These are phyloP conservation scores for Centropus unirufus DNA, from an alignment of 2,113 vertebrate species.

Conservation along the genomic window DNA sequence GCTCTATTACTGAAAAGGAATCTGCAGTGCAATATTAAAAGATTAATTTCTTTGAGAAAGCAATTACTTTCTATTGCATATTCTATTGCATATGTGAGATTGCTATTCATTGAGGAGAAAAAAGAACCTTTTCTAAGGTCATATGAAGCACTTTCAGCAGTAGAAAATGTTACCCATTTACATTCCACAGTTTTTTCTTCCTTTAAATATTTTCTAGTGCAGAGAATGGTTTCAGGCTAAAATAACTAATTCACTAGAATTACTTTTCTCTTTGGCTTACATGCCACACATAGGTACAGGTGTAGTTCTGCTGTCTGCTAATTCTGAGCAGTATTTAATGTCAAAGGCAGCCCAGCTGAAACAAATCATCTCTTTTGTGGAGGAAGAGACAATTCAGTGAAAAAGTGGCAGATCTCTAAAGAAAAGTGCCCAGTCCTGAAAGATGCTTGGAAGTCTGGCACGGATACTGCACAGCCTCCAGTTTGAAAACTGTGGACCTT, in stretches of 20 bases:
- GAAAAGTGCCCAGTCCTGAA: background rate
- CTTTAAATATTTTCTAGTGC: constrained; percentile 19
- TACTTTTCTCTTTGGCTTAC: constrained; percentile 17
- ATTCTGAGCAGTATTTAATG: background rate
- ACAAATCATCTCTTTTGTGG: background rate
- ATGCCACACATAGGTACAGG: background rate
- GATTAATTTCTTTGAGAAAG: constrained; percentile 42
- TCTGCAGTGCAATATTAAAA: constrained; percentile 37
- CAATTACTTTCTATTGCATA: constrained; percentile 39
- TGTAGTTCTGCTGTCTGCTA: constrained; percentile 9
- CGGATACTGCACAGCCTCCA: background rate
- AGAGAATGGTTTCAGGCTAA: constrained; percentile 24
- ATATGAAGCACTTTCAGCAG: constrained; percentile 18
- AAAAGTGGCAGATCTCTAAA: background rate
- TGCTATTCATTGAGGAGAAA: constrained; percentile 45
- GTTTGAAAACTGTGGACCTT: background rate
- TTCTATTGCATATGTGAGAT: constrained; percentile 11
- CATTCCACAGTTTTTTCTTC: background rate
- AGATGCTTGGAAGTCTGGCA: background rate
- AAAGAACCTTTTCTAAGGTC: constrained; percentile 51
- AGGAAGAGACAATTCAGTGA: background rate
- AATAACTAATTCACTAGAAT: background rate
- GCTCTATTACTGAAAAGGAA: constrained; percentile 30
- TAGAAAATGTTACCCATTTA: constrained; percentile 39
- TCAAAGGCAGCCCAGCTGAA: background rate